phyloP scores from a whole-genome alignment of 2,888 invertebrate genomes.

The Allacma fusca region DNA sequence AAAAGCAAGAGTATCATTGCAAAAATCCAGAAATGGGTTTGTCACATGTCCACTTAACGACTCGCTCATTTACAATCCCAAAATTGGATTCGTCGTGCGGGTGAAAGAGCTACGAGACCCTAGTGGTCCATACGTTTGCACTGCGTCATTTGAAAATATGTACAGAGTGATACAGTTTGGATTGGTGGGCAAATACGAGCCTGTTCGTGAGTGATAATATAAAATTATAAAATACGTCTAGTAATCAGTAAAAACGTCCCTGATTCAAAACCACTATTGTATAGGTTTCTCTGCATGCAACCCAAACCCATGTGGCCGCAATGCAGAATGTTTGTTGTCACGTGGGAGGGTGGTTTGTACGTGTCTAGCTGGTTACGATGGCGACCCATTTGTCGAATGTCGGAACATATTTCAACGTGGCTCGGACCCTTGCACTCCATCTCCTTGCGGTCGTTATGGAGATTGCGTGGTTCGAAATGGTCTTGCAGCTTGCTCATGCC shows the following conservation, averaged over 20 bases:
- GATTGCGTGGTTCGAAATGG: conserved; percentile 41
- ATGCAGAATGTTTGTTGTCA: conserved; percentile 79
- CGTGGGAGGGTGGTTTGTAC: conserved; percentile 75
- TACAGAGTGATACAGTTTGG: conserved; percentile 50
- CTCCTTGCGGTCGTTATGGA: conserved; percentile 37
- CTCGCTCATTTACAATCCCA: conserved; percentile 30
- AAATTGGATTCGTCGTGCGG: conserved; percentile 37
- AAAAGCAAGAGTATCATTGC: conserved; percentile 20
- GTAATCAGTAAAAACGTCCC: no score
- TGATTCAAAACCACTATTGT: no score
- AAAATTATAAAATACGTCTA: no score
- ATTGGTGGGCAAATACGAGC: conserved; percentile 24
- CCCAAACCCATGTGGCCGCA: conserved; percentile 82
- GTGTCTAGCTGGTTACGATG: conserved; percentile 80
- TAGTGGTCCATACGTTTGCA: conserved; percentile 39
- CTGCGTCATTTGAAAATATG: conserved; percentile 31
- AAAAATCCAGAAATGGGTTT: conserved; percentile 34
- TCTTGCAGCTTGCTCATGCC: conserved; percentile 37
- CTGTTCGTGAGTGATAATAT: neutral
- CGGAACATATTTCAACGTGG: conserved; percentile 67
- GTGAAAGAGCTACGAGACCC: conserved; percentile 32
- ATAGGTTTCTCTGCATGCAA: conserved; percentile 68
- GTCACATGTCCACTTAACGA: conserved; percentile 34
- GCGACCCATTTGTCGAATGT: conserved; percentile 83
- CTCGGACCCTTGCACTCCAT: conserved; percentile 30